Evolutionary conservation across 2,797 vertebrate genomes (phyloP).

Genomic region (Valencia hispanica): DNA sequence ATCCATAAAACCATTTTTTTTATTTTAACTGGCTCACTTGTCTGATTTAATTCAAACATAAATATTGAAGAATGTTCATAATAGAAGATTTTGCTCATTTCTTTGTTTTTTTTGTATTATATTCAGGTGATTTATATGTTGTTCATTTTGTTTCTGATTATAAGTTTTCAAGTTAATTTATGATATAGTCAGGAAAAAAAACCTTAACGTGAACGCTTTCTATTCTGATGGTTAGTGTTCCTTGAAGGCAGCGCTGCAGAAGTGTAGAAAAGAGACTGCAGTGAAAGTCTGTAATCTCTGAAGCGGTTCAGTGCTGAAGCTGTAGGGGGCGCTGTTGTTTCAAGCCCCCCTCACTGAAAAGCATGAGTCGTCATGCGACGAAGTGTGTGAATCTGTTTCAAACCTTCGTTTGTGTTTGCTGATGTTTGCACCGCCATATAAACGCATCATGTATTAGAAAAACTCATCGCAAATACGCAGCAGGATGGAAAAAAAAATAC

Average conservation of each 20-base stretch:
- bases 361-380: neutral
- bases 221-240: neutral
- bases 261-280: neutral
- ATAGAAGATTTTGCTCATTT: neutral
- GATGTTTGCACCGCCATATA: slow-evolving; percentile 76
- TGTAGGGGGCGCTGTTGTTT: slow-evolving; percentile 15
- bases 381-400: slow-evolving; percentile 24
- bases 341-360: neutral
- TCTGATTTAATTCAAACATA: too few species aligned
- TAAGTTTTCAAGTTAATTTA: neutral
- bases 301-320: slow-evolving; percentile 2
- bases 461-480: slow-evolving; percentile 67
- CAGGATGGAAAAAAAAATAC: slow-evolving; percentile 68
- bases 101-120: neutral
- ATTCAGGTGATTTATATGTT: neutral
- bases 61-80: too few species aligned
- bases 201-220: neutral
- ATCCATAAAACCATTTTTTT: too few species aligned
- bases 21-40: too few species aligned
- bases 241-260: slow-evolving; percentile 22
- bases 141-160: neutral
- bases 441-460: slow-evolving; percentile 67
- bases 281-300: slow-evolving; percentile 9
- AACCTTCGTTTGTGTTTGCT: slow-evolving; percentile 69
- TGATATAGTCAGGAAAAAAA: neutral